phyloP scores from a whole-genome alignment of 2,888 invertebrate species.

The Ametastegia equiseti region DNA sequence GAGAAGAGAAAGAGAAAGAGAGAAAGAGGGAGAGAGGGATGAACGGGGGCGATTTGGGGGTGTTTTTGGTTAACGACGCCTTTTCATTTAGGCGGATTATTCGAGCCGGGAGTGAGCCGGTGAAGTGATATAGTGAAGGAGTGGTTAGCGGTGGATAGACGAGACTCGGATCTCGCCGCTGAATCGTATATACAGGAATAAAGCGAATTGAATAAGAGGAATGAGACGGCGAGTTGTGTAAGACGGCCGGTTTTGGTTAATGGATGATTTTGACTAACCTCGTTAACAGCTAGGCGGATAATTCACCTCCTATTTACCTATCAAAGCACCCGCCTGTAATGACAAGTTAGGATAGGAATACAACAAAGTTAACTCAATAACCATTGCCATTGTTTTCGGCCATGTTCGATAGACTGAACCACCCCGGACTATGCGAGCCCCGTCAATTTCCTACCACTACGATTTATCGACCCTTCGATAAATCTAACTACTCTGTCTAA shows the following conservation, averaged over 20 bases:
- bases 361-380: slow-evolving; percentile 65
- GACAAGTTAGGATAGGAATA: slow-evolving; percentile 63
- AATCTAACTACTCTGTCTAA: too few species aligned
- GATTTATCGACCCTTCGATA: too few species aligned
- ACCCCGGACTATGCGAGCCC: background rate
- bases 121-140: too few species aligned
- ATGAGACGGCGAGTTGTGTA: background rate
- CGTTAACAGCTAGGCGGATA: slow-evolving; percentile 50
- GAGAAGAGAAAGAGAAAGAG: too few species aligned
- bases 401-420: slow-evolving; percentile 70
- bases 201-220: background rate
- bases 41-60: too few species aligned
- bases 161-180: background rate
- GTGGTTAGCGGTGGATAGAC: background rate
- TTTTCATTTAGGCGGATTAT: too few species aligned
- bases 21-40: too few species aligned
- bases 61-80: too few species aligned
- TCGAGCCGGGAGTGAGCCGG: too few species aligned
- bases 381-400: slow-evolving; percentile 69
- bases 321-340: slow-evolving; percentile 63
- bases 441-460: background rate
- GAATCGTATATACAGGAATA: background rate
- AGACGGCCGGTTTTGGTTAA: background rate
- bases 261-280: slow-evolving; percentile 55
- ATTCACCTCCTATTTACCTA: slow-evolving; percentile 52